Percentiles rank a stretch among this genome's conserved stretches.
phyloP scores from a whole-genome alignment of 2,797 vertebrate genomes.

The Eulemur coronatus region DNA sequence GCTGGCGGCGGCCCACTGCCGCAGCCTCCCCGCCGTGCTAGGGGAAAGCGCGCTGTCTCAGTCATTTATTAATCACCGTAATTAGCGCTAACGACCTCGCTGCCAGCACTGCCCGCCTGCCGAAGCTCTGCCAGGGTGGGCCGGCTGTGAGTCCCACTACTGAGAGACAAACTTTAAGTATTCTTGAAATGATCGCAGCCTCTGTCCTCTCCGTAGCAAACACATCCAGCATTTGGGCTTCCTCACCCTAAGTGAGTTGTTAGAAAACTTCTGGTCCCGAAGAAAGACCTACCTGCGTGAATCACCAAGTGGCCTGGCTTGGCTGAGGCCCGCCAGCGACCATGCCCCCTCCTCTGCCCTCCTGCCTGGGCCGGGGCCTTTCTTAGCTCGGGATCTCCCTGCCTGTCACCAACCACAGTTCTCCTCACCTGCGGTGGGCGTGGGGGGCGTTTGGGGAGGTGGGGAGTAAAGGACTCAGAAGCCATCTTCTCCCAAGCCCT shows the following conservation, averaged over 20 bases:
- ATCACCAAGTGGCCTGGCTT: not conserved
- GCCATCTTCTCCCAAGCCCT: not conserved
- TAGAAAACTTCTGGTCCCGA: not conserved
- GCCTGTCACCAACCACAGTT: not conserved
- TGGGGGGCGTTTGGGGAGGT: not conserved
- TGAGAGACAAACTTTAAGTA: conserved; percentile 14
- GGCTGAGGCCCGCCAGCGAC: not conserved
- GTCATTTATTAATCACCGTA: conserved; percentile 70
- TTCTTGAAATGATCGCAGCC: not conserved
- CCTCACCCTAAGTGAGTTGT: not conserved
- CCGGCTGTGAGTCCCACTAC: not conserved
- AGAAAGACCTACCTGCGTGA: not conserved
- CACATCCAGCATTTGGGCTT: not conserved
- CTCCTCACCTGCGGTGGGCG: not conserved
- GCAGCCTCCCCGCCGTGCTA: not conserved
- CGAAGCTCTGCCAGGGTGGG: not conserved
- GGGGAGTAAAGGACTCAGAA: not conserved
- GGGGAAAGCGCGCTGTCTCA: not conserved
- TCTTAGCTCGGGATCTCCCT: not conserved
- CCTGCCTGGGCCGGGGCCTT: not conserved
- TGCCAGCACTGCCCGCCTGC: not conserved
- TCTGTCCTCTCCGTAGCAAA: not conserved
- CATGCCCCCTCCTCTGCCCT: not conserved
- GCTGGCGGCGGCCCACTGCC: rapidly evolving
- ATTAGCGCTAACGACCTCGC: conserved; percentile 63